These are phyloP conservation scores for Thysanoteuthis rhombus DNA, from an alignment of 2,888 invertebrate genomes.

Conservation along the genomic window DNA sequence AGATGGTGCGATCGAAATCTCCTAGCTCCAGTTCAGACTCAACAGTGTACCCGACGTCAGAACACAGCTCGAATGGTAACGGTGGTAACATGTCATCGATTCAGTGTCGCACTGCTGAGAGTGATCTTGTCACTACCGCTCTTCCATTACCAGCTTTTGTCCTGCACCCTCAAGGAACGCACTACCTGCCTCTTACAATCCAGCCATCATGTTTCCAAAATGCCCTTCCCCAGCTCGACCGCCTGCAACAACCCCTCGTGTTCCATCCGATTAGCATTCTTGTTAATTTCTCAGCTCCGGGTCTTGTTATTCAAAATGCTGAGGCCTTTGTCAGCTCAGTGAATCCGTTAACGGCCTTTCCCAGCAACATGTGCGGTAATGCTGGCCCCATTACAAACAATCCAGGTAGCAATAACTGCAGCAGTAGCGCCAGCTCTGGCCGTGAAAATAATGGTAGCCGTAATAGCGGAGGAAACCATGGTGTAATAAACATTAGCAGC, in stretches of 20 bases:
- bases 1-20: not conserved
- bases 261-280: conserved; percentile 65
- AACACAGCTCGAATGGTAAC: conserved; percentile 42
- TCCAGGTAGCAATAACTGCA: not conserved
- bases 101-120: conserved; percentile 31
- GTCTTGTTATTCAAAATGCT: conserved; percentile 17
- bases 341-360: not conserved
- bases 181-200: conserved; percentile 81
- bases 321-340: conserved; percentile 20
- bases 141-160: conserved; percentile 83
- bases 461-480: not conserved
- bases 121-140: conserved; percentile 36
- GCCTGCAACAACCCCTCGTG: conserved; percentile 39
- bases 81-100: conserved; percentile 32
- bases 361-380: not conserved
- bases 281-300: conserved; percentile 58
- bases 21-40: conserved; percentile 41
- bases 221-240: conserved; percentile 34
- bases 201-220: conserved; percentile 68
- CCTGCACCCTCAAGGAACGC: conserved; percentile 86
- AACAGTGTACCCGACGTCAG: conserved; percentile 44
- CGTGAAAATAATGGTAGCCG: not conserved
- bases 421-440: not conserved
- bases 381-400: not conserved
- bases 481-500: not conserved